Percentiles rank a stretch among this genome's conserved stretches.
Evolutionary conservation across 2,113 vertebrate species (phyloP).

Genomic region (Trogon melanurus): DNA sequence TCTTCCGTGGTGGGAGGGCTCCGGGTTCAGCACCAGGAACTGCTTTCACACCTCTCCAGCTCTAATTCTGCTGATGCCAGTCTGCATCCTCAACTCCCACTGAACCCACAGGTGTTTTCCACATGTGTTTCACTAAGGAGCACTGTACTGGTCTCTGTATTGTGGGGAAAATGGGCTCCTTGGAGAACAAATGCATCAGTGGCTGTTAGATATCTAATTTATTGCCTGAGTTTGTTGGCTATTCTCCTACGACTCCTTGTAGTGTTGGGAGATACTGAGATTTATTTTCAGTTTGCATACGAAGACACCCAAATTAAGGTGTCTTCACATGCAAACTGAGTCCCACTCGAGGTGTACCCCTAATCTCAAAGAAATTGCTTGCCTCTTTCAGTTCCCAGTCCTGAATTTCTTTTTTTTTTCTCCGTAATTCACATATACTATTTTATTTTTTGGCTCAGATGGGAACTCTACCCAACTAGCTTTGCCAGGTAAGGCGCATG

Average conservation of each 20-base stretch:
- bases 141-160: neutral
- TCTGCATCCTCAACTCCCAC: neutral
- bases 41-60: accelerated
- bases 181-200: neutral
- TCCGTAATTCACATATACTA: neutral
- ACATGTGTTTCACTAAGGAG: accelerated
- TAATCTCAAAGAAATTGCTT: neutral
- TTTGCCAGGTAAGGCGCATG: neutral
- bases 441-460: neutral
- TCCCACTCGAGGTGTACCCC: neutral
- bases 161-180: neutral
- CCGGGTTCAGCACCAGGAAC: neutral
- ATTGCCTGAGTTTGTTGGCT: neutral
- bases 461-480: neutral
- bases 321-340: neutral
- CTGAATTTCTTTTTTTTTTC: neutral
- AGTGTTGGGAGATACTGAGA: neutral
- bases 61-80: neutral
- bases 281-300: neutral
- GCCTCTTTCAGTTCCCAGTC: neutral
- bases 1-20: accelerated
- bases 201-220: neutral
- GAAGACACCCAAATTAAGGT: neutral
- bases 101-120: neutral
- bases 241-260: neutral